Base-by-base conservation (phyloP, 53 echinoderm and acorn worm genomes). In the Hippasteria phrygiana region DNA sequence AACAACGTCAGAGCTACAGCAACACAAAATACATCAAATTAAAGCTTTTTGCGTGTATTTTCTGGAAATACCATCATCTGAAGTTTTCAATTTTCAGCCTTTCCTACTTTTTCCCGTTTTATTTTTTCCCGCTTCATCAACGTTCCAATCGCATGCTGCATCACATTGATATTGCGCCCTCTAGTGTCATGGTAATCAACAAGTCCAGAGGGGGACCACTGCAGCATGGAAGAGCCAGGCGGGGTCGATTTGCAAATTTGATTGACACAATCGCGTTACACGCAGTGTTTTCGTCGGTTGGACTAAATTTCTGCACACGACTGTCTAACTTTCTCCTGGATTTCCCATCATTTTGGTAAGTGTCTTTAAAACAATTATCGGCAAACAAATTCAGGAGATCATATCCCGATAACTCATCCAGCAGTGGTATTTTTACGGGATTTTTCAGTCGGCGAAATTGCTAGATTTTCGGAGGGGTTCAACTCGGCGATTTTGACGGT, bases 191-290 rank as follows among this genome's bases (percentile, higher is more conserved):
- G n/a, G n/a, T n/a, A 4, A 59, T 59, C 26, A 24, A n/a, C n/a
- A 22, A 26, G 59, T 37, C 46, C 82, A 47, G 82, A 82, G 82
- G 82, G 64, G 82, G 14, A 43, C 31, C 45, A 29, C 20, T 46
- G 43, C 45, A 82, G 3, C 31, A 26, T 66, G 28, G 82, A 82
- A 82, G 33, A 82, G 82, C 82, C 82, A 82, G 82, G 82, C 66
- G 82, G 82, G 82, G 82, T 66, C 82, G 43, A 43, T 65, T n/a
- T n/a, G n/a, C n/a, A n/a, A n/a, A n/a, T n/a, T 66, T 82, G 82
- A 82, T 82, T 82, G 82, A 82, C 82, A 62, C 79, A 59, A 40
- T 16, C 59, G 41, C 40, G 62, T 62, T 38, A 17, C 20, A 13
- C n/a, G 16, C n/a, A 39, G 18, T 11, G 20, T 10, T 78, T 33